phyloP scores from a whole-genome alignment of 2,113 vertebrate genomes.

The Cyanistes caeruleus region DNA sequence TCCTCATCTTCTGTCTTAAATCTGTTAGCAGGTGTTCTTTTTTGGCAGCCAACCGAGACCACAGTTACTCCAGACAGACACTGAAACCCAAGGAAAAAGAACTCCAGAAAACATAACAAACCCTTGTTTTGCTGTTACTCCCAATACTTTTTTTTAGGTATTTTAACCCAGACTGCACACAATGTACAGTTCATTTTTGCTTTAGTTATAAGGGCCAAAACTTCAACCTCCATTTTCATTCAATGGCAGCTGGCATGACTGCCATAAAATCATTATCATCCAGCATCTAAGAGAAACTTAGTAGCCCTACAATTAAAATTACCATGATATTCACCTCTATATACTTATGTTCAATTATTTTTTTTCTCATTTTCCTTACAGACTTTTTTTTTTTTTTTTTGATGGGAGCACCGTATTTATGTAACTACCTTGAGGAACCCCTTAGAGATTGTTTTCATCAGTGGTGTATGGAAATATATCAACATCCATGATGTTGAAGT shows the following conservation, averaged over 20 bases:
- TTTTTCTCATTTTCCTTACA: not conserved
- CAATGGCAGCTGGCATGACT: not conserved
- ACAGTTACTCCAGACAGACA: not conserved
- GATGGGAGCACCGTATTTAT: accelerated
- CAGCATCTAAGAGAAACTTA: not conserved
- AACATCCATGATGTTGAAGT: not conserved
- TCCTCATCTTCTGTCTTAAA: not conserved
- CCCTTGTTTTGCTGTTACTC: not conserved
- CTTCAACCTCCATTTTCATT: not conserved
- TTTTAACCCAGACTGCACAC: not conserved
- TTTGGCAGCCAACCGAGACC: not conserved
- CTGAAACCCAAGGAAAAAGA: not conserved
- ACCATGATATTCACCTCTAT: not conserved
- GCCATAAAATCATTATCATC: not conserved
- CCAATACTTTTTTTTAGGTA: not conserved
- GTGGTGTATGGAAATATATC: not conserved
- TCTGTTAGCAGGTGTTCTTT: not conserved
- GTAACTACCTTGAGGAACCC: not conserved
- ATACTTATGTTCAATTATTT: not conserved
- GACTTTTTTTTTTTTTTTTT: not conserved
- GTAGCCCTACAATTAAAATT: not conserved
- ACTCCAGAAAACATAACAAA: not conserved
- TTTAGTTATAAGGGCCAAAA: not conserved
- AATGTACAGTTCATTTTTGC: not conserved
- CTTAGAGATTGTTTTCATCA: not conserved